Base-by-base conservation (phyloP, 35 echinoderm and acorn worm genomes). In the Acanthaster planci region DNA sequence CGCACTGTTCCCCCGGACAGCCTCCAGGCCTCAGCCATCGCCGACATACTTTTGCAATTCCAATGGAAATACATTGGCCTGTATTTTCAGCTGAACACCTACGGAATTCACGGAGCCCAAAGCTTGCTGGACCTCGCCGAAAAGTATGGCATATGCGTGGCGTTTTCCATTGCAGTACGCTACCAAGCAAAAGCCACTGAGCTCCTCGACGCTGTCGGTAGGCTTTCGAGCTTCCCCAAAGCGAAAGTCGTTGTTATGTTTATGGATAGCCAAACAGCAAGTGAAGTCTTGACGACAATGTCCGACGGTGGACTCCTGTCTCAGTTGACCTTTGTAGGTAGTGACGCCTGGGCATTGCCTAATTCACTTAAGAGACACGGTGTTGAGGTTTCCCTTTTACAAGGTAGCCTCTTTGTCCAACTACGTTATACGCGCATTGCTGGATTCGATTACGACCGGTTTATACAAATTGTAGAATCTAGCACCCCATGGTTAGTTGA, bases 1-100 rank as follows among this genome's bases (percentile, higher is more conserved):
- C 76, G 85, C 18, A 87, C 85, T 27, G 85, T 87, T 22, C 85
- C 85, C 31, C 85, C 85, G 30, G 76, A 87, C 47, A 47, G 77
- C 31, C 40, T 87, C 34, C 85, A 87, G 55, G 85, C 81, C 36
- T 26, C 67, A 9, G 79, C 87, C 18, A 90, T 90, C 38, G 47
- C 83, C 38, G 87, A 90, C 35, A 22, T 90, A 7, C 34, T 90
- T 60, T 32, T 82, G 1, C 50, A 47, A 36, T 90, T 90, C 60
- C 8, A 83, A 19, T 90, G 80, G 87, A 83, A 51, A 19, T 90
- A 82, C 80, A 38, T 90, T 30, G 52, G 60, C 34, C 39, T 90
- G 39, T 35, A 83, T 34, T 82, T 76, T 32, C 22, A 80, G 8
- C 67, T 83, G 51, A 79, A 82, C 16, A 31, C 37, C 31, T 89